Evolutionary conservation across 2,113 vertebrate genomes (phyloP), one percentile per base, ranked within the genome.

Genomic region (Labeo catla): DNA sequence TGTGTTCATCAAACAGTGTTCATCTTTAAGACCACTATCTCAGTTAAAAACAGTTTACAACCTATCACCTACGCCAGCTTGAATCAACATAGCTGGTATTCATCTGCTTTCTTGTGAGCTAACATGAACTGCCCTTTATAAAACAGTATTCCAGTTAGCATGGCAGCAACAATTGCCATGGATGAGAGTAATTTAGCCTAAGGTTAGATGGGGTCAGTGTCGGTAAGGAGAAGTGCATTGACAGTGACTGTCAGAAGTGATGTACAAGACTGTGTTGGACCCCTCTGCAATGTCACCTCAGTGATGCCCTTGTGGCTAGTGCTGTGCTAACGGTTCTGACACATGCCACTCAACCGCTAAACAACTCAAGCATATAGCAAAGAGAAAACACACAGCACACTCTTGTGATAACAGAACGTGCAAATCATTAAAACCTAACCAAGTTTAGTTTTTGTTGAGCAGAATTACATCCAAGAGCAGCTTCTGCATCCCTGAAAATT

Each of bases 211-310:
- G 49, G 89, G 89, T 89, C 85, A 87, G 85, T 89, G 90, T 93
- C 90, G 91, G 93, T 94, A 91, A 92, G 87, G 90, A 91, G 87
- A 91, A 81, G 90, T 79, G 84, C 92, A 91, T 92, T 88, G 92
- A 90, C 91, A 88, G 90, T 82, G 88, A 89, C 90, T 93, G 93
- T 93, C 92, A 90, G 43, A 1, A 84, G 88, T 93, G 93, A 94
- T 93, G 89, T 89, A 92, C 57, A 81, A 28, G 8, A 81, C 79
- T 13, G 76, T 79, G 52, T 45, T 61, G 50, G 19, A 57, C 54
- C 6, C 2, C 57, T 39, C 23, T 77, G 49, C 23, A 28, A 34
- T 80, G 77, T 43, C 59, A 81, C 59, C 34, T 81, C 79, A 16
- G 39, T 65, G 43, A 63, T 81, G n/a, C n/a, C 54, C 77, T 45